Percentiles rank a stretch among this genome's conserved stretches.
Evolutionary conservation across 2,113 vertebrate species (phyloP).

Genomic region (Progne subis): DNA sequence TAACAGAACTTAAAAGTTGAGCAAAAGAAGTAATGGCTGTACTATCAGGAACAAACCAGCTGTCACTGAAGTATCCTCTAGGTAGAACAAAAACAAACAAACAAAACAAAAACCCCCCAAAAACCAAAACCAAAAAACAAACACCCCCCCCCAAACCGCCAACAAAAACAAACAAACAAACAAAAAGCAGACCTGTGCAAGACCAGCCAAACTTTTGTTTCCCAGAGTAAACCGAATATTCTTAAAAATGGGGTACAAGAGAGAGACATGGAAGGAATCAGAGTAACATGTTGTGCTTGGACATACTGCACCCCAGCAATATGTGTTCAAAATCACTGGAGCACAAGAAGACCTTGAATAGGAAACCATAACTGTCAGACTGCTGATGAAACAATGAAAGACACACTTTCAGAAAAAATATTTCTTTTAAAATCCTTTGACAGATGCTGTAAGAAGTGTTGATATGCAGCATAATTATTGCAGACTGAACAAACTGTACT

Average conservation of each 20-base stretch:
- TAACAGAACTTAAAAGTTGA: neutral
- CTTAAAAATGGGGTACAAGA: neutral
- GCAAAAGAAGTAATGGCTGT: neutral
- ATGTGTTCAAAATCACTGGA: neutral
- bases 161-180: neutral
- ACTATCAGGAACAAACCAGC: neutral
- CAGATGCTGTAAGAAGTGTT: neutral
- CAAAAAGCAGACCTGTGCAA: neutral
- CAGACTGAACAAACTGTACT: neutral
- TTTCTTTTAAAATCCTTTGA: neutral
- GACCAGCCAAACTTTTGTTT: neutral
- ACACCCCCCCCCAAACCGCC: no score
- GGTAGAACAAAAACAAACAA: neutral
- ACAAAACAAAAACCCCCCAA: no score
- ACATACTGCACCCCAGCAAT: neutral
- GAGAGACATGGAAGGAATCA: neutral
- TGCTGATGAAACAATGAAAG: neutral
- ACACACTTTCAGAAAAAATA: neutral
- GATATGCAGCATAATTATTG: neutral
- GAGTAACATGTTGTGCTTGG: neutral
- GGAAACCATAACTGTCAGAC: neutral
- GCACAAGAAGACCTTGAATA: neutral
- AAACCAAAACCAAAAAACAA: no score
- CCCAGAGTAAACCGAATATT: neutral
- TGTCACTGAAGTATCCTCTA: neutral